These are phyloP conservation scores for Lacanobia wlatinum DNA, from an alignment of 2,888 invertebrate species.

Conservation along the genomic window DNA sequence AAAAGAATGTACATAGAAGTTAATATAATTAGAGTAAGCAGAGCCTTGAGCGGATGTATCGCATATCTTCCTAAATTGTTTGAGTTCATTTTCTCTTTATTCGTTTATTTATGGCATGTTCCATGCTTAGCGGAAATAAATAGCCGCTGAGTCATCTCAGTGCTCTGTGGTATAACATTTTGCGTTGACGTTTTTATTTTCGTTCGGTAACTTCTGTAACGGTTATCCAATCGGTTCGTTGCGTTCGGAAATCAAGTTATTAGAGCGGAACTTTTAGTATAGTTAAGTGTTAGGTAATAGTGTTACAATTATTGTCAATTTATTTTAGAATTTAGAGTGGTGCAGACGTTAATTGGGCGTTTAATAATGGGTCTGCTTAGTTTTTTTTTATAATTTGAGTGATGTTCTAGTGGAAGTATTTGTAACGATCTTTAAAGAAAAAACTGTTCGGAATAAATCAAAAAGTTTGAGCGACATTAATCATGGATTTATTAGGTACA, in stretches of 20 bases:
- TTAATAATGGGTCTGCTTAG: background rate
- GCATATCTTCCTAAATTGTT: too few relatives aligned
- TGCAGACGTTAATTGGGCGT: background rate
- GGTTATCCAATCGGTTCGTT: slow-evolving; percentile 71
- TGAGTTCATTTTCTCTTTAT: too few relatives aligned
- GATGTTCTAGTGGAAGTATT: background rate
- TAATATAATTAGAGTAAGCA: too few relatives aligned
- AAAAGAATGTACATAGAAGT: too few relatives aligned
- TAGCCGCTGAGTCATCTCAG: background rate
- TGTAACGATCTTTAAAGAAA: background rate
- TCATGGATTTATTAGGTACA: too few relatives aligned
- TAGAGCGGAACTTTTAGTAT: slow-evolving; percentile 49
- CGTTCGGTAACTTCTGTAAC: slow-evolving; percentile 68
- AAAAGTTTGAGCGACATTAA: background rate
- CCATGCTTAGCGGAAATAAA: too few relatives aligned
- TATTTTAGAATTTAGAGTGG: background rate
- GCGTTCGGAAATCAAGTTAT: slow-evolving; percentile 52
- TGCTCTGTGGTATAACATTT: slow-evolving; percentile 52
- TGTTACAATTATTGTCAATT: slow-evolving; percentile 32
- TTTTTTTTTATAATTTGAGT: background rate
- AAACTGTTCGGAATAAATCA: background rate
- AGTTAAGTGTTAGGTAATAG: slow-evolving; percentile 35
- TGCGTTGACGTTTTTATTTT: slow-evolving; percentile 61
- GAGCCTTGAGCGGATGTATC: too few relatives aligned
- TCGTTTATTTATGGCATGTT: too few relatives aligned